Evolutionary conservation across 92 coral and sea anemone species (phyloP), one percentile per base, ranked within the genome.

Genomic region (Anthopleura xanthogrammica): DNA sequence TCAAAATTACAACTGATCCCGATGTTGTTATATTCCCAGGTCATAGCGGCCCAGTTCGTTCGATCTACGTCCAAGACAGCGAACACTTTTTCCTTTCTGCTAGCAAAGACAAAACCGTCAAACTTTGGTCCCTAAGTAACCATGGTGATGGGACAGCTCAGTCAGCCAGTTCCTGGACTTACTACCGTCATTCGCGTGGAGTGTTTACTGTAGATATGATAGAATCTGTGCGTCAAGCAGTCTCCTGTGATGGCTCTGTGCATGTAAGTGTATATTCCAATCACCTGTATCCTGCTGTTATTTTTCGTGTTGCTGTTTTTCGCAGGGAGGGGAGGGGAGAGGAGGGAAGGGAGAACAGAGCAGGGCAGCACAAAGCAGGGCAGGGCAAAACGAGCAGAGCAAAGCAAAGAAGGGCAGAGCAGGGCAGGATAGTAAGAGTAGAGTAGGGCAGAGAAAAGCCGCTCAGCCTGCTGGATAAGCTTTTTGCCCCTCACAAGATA

Each of bases 61-160:
- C 97, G 40, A 74, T 96, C 73, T 92, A 88, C 85, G 89, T 94
- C 52, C 98, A 96, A 81, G 98, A 94, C 90, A 96, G 98, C 24
- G 98, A 96, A 42, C 98, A 96, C 80, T 89, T 89, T 86, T 94
- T 96, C 81, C 85, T 96, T 79, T 96, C 98, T 9, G 98, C 98
- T 39, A 96, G 98, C 55, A 92, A 90, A 72, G 98, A 96, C 86
- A 96, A 92, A 84, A 96, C 98, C 73, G 98, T 96, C 85, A 96
- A 96, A 72, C 85, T 96, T 68, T 96, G 98, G 98, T 92, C 93
- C 11, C 98, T 96, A 12, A 96, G 96, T 87, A 96, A 96, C 93
- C 98, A 96, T 85, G 98, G 98, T 86, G 98, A 91, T 70, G 98
- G 98, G 50, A 94, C 94, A 52, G 98, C 98, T 88, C 98, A 96